phyloP scores from a whole-genome alignment of 2,113 vertebrate species.

The Clinocottus analis region DNA sequence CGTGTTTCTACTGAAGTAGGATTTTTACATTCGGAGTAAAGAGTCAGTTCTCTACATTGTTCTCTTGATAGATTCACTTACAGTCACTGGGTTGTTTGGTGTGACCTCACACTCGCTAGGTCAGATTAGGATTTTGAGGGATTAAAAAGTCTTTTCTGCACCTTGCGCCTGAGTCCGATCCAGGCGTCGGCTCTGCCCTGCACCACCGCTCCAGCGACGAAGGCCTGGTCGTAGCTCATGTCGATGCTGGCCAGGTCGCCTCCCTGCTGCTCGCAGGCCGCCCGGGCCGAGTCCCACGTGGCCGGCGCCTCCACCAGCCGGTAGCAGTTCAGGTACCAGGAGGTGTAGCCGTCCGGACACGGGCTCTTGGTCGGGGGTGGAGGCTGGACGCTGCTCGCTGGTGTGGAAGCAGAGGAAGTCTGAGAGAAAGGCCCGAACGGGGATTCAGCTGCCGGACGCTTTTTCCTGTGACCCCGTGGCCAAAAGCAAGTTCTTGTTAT shows the following conservation, averaged over 20 bases:
- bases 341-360: conserved; percentile 75
- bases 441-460: neutral
- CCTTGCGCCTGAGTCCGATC: conserved; percentile 82
- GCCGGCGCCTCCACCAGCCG: conserved; percentile 72
- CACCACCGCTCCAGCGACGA: conserved; percentile 78
- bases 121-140: neutral
- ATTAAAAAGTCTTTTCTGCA: conserved; percentile 27
- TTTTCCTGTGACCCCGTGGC: neutral
- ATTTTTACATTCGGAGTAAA: neutral
- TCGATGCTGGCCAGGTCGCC: conserved; percentile 83
- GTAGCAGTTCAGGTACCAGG: conserved; percentile 85
- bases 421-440: neutral
- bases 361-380: conserved; percentile 76
- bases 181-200: conserved; percentile 76
- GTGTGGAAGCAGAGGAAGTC: conserved; percentile 16
- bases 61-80: neutral
- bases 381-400: conserved; percentile 74
- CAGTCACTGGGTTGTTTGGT: neutral
- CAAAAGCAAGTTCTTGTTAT: neutral
- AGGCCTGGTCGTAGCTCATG: conserved; percentile 85
- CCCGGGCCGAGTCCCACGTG: conserved; percentile 77
- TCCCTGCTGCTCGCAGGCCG: conserved; percentile 63
- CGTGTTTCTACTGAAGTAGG: no score
- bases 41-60: neutral
- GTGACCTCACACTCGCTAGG: neutral